phyloP scores from a whole-genome alignment of 2,113 vertebrate genomes.

The Charadrius vociferus region DNA sequence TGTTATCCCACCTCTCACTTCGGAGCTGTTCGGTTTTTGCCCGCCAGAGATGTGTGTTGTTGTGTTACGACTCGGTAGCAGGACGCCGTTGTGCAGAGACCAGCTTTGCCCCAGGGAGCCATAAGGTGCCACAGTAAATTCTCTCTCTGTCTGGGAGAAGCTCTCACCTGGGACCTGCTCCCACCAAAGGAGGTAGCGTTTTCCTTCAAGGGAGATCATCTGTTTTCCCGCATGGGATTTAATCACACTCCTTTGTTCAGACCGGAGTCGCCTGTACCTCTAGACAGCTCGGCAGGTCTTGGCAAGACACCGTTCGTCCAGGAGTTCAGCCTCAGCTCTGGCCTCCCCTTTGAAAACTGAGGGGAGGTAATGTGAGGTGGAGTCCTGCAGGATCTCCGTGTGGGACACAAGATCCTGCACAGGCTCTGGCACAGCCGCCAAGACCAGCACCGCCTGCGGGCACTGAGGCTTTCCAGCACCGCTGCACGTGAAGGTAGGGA shows the following conservation, averaged over 20 bases:
- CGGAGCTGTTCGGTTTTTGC: neutral
- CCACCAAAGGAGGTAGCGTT: neutral
- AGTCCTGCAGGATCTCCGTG: fast-evolving
- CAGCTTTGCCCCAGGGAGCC: neutral
- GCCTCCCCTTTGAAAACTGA: neutral
- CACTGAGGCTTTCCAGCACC: neutral
- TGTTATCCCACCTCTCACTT: neutral
- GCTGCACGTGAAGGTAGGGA: neutral
- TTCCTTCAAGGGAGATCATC: neutral
- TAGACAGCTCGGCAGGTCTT: neutral
- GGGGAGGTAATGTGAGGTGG: neutral
- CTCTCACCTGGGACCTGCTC: neutral
- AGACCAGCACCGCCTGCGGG: neutral
- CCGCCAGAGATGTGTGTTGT: neutral
- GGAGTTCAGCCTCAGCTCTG: neutral
- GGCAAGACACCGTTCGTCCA: neutral
- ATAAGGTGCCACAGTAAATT: neutral
- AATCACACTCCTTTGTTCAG: neutral
- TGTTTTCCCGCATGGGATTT: neutral
- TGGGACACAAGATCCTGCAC: neutral
- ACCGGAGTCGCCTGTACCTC: neutral
- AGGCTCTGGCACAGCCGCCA: neutral
- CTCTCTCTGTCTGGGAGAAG: neutral
- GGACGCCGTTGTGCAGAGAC: neutral
- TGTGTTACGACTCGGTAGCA: neutral